A percentile compares a stretch with the other conserved stretches of the same genome.
Evolutionary conservation across 64 coral and sea anemone species (phyloP).

Genomic region (Montipora cactus): DNA sequence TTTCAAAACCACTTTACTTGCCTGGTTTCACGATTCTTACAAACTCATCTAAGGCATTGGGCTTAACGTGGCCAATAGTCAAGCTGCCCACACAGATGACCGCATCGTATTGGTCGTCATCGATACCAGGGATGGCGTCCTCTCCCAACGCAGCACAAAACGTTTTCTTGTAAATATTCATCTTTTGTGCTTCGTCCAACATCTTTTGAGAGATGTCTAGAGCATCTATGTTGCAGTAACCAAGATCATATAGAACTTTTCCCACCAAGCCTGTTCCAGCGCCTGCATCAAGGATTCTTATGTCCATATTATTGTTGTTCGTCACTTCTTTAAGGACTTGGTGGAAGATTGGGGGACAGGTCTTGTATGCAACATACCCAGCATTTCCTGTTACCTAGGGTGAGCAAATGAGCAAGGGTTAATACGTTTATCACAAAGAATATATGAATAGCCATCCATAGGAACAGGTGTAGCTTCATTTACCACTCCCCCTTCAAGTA

Average conservation of each 20-base stretch:
- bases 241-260: conserved; percentile 24
- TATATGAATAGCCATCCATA: no score
- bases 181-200: conserved; percentile 63
- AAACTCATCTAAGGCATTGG: conserved; percentile 59
- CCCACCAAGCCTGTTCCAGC: conserved; percentile 72
- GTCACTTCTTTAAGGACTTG: background rate
- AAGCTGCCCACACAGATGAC: conserved; percentile 52
- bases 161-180: conserved; percentile 71
- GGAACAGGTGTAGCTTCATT: no score
- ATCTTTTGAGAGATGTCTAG: conserved; percentile 64
- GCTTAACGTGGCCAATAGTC: conserved; percentile 56
- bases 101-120: conserved; percentile 56
- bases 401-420: background rate
- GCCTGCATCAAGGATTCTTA: conserved; percentile 57
- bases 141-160: conserved; percentile 47
- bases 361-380: conserved; percentile 43
- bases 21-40: conserved; percentile 60
- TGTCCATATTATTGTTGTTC: background rate
- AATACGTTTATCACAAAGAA: no score
- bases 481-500: no score
- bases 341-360: conserved; percentile 20
- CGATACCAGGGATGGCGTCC: conserved; percentile 24
- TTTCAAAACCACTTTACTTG: background rate
- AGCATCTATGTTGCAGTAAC: conserved; percentile 63
- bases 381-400: background rate